Base-by-base conservation (phyloP, 2,888 invertebrate species). In the Morpho helenor region DNA sequence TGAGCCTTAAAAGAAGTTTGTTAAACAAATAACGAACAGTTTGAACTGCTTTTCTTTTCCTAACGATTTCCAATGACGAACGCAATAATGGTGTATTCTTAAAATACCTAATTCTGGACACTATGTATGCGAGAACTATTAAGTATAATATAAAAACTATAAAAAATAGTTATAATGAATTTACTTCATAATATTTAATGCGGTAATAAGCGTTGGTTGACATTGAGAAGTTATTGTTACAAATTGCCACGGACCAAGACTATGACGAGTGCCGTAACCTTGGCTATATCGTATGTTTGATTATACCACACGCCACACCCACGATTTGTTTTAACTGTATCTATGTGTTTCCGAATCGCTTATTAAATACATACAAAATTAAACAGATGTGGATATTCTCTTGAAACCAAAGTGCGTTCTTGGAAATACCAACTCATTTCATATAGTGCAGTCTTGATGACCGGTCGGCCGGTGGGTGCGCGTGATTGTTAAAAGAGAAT, bases 201-300 rank as follows among this genome's bases (percentile, higher is more conserved):
- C 44, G 68, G 70, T 67, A 68, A 70, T 67, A 68, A 70, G 71
- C 68, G 77, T 72, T 80, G 82, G 77, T 72, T 80, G 82, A 79
- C 83, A 82, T 84, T 82, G 80, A 80, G 72, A 72, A 72, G 74
- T 80, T 82, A 83, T 85, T 85, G 84, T 85, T 83, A 77, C 82
- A 80, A 72, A 80, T 79, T 77, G 77, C 79, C 74, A 71, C 75
- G 78, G 76, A 73, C 71, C 76, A 70, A 68, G 76, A 72, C 77
- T 75, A 74, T 84, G 86, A 84, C 85, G 82, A 79, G 70, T 74
- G 65, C 66, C 68, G 72, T 76, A 81, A 80, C 88, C 87, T 87
- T 87, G 87, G 80, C 68, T 70, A 74, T 75, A 80, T 82, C 77
- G 79, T 84, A 75, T 85, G 84, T 87, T 85, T 81, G 79, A 82